A percentile compares a stretch with the other conserved stretches of the same genome.
phyloP scores from a whole-genome alignment of 2,113 vertebrate genomes.

The Seriola rivoliana region DNA sequence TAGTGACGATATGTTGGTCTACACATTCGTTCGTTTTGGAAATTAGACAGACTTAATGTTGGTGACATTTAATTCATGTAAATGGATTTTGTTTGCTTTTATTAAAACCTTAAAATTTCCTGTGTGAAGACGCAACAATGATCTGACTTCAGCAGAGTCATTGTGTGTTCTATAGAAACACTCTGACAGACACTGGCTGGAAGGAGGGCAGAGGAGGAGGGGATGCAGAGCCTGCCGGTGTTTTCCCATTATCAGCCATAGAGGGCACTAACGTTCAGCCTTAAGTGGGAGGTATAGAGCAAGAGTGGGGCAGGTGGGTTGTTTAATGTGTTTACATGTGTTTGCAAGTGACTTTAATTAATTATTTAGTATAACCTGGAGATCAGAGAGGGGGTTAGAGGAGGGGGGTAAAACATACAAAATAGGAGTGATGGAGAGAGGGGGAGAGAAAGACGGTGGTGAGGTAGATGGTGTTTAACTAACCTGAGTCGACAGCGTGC shows the following conservation, averaged over 20 bases:
- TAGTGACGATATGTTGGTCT: no score
- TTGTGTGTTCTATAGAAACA: no score
- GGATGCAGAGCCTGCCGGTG: background rate
- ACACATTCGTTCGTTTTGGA: background rate
- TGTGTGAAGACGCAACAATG: background rate
- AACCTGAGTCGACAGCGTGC: background rate
- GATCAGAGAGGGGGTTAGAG: background rate
- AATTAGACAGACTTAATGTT: background rate
- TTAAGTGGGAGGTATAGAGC: background rate
- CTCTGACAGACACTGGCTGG: background rate
- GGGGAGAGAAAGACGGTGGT: background rate
- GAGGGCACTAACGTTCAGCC: slow-evolving; percentile 18
- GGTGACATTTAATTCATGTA: background rate
- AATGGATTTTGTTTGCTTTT: background rate
- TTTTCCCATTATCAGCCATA: background rate
- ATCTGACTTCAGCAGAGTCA: background rate
- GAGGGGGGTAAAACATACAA: background rate
- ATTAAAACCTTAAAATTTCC: background rate
- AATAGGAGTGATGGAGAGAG: background rate
- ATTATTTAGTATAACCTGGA: background rate
- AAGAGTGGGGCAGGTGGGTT: background rate
- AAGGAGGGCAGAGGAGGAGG: background rate
- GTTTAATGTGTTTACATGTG: background rate
- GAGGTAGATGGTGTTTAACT: background rate
- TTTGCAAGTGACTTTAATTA: background rate